Conservation (phyloP, 1,140 invertebrate species). For the Drosophila sulfurigaster region DNA sequence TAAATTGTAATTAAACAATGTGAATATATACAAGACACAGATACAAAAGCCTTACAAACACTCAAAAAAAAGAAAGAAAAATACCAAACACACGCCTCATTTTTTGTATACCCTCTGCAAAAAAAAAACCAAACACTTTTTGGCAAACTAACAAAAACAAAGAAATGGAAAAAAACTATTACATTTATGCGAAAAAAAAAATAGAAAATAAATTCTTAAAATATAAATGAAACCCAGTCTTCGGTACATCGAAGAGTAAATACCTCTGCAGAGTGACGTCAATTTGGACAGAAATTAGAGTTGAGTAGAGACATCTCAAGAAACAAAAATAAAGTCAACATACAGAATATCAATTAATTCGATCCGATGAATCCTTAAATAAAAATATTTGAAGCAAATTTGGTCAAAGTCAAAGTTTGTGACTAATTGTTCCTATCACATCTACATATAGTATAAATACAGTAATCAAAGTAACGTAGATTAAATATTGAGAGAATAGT, state of each 20-base stretch:
- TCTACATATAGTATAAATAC: too few species aligned
- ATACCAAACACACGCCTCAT: constrained; percentile 57
- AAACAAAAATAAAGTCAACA: too few species aligned
- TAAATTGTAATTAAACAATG: constrained; percentile 51
- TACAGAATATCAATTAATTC: too few species aligned
- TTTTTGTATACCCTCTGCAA: constrained; percentile 59
- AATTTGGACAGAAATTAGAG: too few species aligned
- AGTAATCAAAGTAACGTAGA: too few species aligned
- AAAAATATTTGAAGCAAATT: too few species aligned
- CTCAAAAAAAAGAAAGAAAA: constrained; percentile 11
- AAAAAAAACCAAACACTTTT: constrained; percentile 24
- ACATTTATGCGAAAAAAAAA: constrained; percentile 14
- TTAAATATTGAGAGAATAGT: too few species aligned
- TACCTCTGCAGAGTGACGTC: neutral
- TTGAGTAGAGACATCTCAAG: too few species aligned
- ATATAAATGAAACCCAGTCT: neutral
- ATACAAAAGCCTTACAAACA: constrained; percentile 70
- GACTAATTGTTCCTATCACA: too few species aligned
- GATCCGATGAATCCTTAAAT: too few species aligned
- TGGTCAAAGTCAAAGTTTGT: too few species aligned
- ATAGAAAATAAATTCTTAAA: constrained; percentile 1
- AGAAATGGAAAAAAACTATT: neutral
- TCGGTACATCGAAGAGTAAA: neutral
- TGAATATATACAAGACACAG: constrained; percentile 32
- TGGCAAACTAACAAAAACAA: constrained; percentile 38